Percentiles rank a stretch among this genome's conserved stretches.
Evolutionary conservation across 1,140 invertebrate species (phyloP).

Genomic region (Hypsibius dujardini): DNA sequence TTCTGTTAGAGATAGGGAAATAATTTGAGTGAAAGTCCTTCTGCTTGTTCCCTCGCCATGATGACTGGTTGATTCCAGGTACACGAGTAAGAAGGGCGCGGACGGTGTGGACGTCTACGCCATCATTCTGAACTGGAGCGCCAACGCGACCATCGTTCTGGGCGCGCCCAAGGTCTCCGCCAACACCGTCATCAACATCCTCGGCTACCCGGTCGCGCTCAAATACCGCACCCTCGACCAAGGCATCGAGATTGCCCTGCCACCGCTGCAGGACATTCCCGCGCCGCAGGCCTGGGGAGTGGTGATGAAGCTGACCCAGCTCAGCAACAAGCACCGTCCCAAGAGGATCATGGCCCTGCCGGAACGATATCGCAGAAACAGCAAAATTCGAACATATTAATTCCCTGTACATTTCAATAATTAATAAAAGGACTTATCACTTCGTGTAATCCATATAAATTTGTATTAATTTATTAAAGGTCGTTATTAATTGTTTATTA

Average conservation of each 20-base stretch:
- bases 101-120: constrained; percentile 41
- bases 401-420: too few species aligned
- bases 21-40: constrained; percentile 19
- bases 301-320: background rate
- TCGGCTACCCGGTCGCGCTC: constrained; percentile 24
- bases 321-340: background rate
- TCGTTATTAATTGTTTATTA: too few species aligned
- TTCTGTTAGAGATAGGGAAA: background rate
- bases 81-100: constrained; percentile 38
- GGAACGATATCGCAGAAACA: background rate
- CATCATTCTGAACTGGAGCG: constrained; percentile 48
- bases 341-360: constrained; percentile 7
- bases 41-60: background rate
- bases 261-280: background rate
- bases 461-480: too few species aligned
- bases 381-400: background rate
- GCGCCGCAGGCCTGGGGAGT: background rate
- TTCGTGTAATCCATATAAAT: too few species aligned
- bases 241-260: background rate
- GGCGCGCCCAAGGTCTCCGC: constrained; percentile 28
- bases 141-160: constrained; percentile 37
- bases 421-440: too few species aligned
- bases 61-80: constrained; percentile 29
- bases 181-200: constrained; percentile 27
- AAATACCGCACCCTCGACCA: background rate